phyloP scores from a whole-genome alignment of 1,140 invertebrate species.

The Agraylea sexmaculata region DNA sequence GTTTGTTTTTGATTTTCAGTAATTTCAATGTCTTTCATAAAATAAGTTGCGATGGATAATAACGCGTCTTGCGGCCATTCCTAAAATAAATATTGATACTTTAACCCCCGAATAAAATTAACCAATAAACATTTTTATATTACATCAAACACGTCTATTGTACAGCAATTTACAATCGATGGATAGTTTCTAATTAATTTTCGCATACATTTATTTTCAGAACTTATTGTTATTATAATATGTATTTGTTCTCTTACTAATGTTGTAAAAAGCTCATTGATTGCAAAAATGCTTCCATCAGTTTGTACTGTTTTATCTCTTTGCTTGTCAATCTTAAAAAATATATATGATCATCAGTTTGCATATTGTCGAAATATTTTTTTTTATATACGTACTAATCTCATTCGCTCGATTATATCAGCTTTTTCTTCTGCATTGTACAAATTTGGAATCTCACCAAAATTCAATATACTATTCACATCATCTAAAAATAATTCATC shows the following conservation, averaged over 20 bases:
- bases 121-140: conserved; percentile 6
- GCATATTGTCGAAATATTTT: background rate
- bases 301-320: conserved; percentile 83
- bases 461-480: conserved; percentile 86
- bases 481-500: conserved; percentile 90
- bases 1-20: conserved; percentile 55
- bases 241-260: conserved; percentile 87
- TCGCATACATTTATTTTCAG: conserved; percentile 76
- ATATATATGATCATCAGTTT: background rate
- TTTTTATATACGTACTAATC: conserved; percentile 33
- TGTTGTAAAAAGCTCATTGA: conserved; percentile 88
- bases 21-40: conserved; percentile 76
- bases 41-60: conserved; percentile 78
- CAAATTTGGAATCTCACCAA: conserved; percentile 89
- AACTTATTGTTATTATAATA: conserved; percentile 85
- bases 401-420: conserved; percentile 91
- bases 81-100: conserved; percentile 30
- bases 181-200: conserved; percentile 87
- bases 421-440: conserved; percentile 80
- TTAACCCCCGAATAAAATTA: background rate
- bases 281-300: conserved; percentile 76
- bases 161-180: conserved; percentile 90
- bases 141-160: conserved; percentile 96
- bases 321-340: conserved; percentile 66
- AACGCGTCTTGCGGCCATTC: conserved; percentile 90